Base-by-base conservation (phyloP, 2,888 invertebrate species). In the Eulithis testata region DNA sequence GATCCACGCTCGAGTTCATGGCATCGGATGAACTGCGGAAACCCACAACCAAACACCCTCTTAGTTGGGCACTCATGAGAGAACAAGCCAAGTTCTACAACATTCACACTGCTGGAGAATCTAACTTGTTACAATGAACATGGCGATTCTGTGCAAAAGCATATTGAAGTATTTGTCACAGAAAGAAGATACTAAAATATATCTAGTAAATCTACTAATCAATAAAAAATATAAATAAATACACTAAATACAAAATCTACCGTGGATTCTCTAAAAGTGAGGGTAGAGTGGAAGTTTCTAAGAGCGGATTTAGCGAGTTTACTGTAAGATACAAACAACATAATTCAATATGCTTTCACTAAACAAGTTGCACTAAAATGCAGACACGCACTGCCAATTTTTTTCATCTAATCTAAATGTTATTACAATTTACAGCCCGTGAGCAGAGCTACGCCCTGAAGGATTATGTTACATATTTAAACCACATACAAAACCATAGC, bases 331-430 rank as follows among this genome's bases (percentile, higher is more conserved):
- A 27, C 53, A 66, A 66, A 83, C 80, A 82, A 84, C 71, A 88
- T 87, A 91, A 78, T 88, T 91, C 92, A 92, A 93, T 93, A 93
- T 92, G 93, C 93, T 92, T 91, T 81, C 67, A 77, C 73, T 80
- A 81, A 82, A 86, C 88, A 89, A 91, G 83, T 93, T 93, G 93
- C 93, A 93, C 93, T 93, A 93, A 93, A 90, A 93, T 93, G 93
- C 93, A 93, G 93, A 93, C 93, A 93, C 93, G 90, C 90, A 93
- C 91, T 92, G 92, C 92, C 90, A 90, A 89, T 80, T 85, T 83
- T 83, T 81, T 85, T 83, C 76, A 14, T 85, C 86, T 85, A 88
- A 80, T 81, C 66, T 85, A 89, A 61, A 73, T 72, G 73, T 73
- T 73, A 71, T 73, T 69, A 71, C 73, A 73, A 73, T 71, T 86